Evolutionary conservation across 2,888 invertebrate genomes (phyloP), one percentile per base, ranked within the genome.

Genomic region (Vannuccia rotundouncinata): DNA sequence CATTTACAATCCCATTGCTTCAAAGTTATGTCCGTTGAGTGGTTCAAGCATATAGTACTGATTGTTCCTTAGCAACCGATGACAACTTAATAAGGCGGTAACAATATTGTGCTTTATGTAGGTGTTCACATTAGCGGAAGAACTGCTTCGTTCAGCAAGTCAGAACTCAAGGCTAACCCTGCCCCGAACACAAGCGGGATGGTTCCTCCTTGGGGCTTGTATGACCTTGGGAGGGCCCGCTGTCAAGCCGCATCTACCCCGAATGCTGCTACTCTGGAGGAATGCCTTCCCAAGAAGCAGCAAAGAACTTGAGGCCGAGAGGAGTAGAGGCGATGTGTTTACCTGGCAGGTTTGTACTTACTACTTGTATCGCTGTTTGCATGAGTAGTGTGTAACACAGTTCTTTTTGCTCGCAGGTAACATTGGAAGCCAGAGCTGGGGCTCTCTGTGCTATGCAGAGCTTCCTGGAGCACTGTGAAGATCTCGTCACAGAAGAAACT

Each of bases 251-350:
- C 90, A 98, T 76, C 89, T 99, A 78, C 96, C 96, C 0, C 90
- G 97, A 81, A 95, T 99, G 94, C 87, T 97, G 83, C 89, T 97
- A 17, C 89, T 99, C 0, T 99, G 98, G 99, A 92, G 95, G 83
- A 97, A 97, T 88, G 96, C 96, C 29, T 99, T 99, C 88, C 98
- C 99, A 0, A 91, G 97, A 77, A 96, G 96, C 0, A 92, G 92
- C 59, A 97, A 98, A 86, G 99, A 99, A 88, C 90, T 99, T 22
- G 98, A 98, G 87, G 94, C 95, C 0, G 99, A 99, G 89, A 96
- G 96, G 82, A 85, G 86, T 92, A 94, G 22, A 90, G 98, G 85
- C 93, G 98, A 99, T 89, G 94, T 95, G 0, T 97, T 98, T 87
- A 98, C 98, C n/a, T 98, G 98, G 98, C 88, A 88, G 84, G 80